Conservation (phyloP, 2,113 vertebrate species). For the Mustelus asterias region DNA sequence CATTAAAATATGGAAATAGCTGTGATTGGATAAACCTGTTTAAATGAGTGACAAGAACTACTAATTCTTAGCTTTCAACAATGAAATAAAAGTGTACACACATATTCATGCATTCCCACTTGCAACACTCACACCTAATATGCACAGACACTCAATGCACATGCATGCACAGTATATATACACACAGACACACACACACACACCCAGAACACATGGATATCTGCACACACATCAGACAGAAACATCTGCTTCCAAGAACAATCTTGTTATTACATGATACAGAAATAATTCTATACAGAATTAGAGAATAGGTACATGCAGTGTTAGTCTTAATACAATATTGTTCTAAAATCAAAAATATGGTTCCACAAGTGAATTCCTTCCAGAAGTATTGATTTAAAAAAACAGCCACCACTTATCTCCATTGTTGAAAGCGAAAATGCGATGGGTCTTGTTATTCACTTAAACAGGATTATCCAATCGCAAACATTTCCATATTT, state of each 20-base stretch:
- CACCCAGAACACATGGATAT: not conserved
- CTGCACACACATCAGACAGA: not conserved
- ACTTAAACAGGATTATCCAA: slow-evolving; percentile 2
- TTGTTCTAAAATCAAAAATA: slow-evolving; percentile 28
- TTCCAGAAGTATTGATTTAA: not conserved
- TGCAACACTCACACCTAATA: not conserved
- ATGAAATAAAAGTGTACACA: not conserved
- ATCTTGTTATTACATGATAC: not conserved
- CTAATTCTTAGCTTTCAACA: not conserved
- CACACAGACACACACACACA: not conserved
- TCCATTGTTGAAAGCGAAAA: not conserved
- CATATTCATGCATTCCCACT: not conserved
- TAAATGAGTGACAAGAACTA: not conserved
- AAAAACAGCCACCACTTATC: not conserved
- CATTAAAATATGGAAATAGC: not conserved
- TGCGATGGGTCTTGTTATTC: not conserved
- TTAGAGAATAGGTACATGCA: not conserved
- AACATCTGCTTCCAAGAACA: not conserved
- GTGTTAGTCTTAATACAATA: not conserved
- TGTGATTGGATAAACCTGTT: not conserved
- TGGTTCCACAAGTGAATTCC: not conserved
- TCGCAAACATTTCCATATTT: not conserved
- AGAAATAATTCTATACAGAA: not conserved
- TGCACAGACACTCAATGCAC: not conserved
- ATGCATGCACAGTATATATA: not conserved